Evolutionary conservation across 2,888 invertebrate genomes (phyloP), one percentile per base, ranked within the genome.

Genomic region (Mesorhabditis spiculigera): DNA sequence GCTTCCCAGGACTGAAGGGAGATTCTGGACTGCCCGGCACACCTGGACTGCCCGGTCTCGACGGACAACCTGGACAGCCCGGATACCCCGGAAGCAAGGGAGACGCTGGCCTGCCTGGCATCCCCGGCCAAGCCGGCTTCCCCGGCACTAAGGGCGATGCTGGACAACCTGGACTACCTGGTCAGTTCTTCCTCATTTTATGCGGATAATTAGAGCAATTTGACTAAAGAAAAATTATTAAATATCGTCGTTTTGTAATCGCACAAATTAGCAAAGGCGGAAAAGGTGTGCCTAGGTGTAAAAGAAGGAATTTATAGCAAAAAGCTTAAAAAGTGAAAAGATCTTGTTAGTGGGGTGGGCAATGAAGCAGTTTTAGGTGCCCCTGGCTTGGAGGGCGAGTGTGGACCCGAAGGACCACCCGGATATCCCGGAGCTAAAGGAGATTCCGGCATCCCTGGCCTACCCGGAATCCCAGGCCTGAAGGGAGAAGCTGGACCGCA

Each of bases 311-410:
- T 28, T 28, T 28, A 28, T 28, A 28, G 28, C 28, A 28, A 28
- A 28, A 28, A 28, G 28, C 28, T 28, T 28, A 28, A 28, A 28
- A 28, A 28, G 28, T 28, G 28, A 28, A 28, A 28, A 28, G 41
- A 63, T 10, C 10, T n/a, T 16, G 10, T 63, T 41, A n/a, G 41
- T n/a, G 28, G n/a, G 3, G 8, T 8, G 28, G 82, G 83, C 45
- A 71, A 71, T 44, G 78, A 79, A 13, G 81, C 83, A 68, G 70
- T 75, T 5, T 80, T 83, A 58, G 85, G 93, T 73, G 83, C 85
- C 4, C 91, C 91, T 42, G 93, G 93, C 67, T 69, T 76, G 43
- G 80, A 84, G 74, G 85, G 86, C 70, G 79, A 83, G 70, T 75
- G 85, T 43, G 87, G 87, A 16, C 78, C 78, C 43, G 82, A 85